These are phyloP conservation scores for Drosophila tripunctata DNA, from an alignment of 2,888 invertebrate genomes.

Conservation along the genomic window DNA sequence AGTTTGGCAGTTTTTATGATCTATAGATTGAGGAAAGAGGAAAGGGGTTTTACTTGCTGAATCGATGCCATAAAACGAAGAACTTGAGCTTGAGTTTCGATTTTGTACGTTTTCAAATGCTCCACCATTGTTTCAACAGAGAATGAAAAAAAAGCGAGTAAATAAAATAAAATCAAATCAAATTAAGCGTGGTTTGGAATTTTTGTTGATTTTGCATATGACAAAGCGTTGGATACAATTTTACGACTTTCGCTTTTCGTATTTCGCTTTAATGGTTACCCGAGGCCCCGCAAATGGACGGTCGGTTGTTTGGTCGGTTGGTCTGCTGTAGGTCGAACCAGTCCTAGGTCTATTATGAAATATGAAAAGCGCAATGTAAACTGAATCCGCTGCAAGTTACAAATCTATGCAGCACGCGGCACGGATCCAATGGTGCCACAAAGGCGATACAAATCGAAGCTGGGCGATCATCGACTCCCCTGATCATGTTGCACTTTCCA, in stretches of 20 bases:
- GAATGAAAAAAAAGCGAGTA: constrained; percentile 17
- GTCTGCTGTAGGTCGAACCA: constrained; percentile 68
- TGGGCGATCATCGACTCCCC: constrained; percentile 62
- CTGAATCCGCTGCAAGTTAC: constrained; percentile 56
- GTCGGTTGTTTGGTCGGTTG: no score
- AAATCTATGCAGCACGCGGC: constrained; percentile 73
- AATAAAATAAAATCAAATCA: constrained; percentile 61
- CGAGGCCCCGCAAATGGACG: constrained; percentile 24
- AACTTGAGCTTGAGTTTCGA: constrained; percentile 33
- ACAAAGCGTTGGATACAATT: constrained; percentile 60
- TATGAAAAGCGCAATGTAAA: constrained; percentile 68
- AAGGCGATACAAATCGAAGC: constrained; percentile 74
- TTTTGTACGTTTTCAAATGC: constrained; percentile 61
- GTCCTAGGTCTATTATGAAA: constrained; percentile 60
- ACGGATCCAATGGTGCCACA: constrained; percentile 53
- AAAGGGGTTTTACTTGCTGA: background rate
- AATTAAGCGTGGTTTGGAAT: constrained; percentile 46
- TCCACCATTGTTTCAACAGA: constrained; percentile 55
- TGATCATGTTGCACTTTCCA: constrained; percentile 73
- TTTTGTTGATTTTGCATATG: constrained; percentile 73
- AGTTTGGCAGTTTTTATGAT: constrained; percentile 46
- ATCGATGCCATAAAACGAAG: constrained; percentile 32
- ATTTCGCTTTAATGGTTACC: constrained; percentile 61
- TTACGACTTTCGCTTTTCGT: constrained; percentile 71
- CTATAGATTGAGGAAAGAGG: constrained; percentile 3